Base-by-base conservation (phyloP, 2,888 invertebrate genomes). In the Opisthograptis luteolata region DNA sequence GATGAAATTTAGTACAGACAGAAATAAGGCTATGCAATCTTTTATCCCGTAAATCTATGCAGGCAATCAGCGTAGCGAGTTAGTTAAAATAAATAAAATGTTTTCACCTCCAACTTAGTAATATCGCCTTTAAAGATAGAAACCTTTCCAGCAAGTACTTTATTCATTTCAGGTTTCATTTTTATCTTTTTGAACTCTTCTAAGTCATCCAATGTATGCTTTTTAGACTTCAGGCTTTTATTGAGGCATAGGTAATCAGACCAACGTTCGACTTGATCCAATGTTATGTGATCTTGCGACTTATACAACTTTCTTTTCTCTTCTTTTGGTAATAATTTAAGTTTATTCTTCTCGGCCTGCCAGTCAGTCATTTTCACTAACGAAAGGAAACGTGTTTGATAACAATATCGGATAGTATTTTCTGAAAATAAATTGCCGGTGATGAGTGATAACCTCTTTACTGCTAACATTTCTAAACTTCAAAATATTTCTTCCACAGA, bases 61-160 rank as follows among this genome's bases (percentile, higher is more conserved):
- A n/a, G n/a, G n/a, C n/a, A n/a, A n/a, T n/a, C n/a, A n/a, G n/a
- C n/a, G 24, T 17, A 17, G 24, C 10, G 0, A 4, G 10, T 10
- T 3, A 1, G 7, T 1, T 3, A 3, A 6, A 3, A n/a, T n/a
- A 14, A 73, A 36, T 25, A 39, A 41, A 39, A 28, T 34, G 12
- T 48, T 56, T 60, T 58, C 71, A 92, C 93, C 91, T 96, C 95
- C 32, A 98, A 84, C 39, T 92, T 91, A 0, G 97, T 97, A 14
- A 98, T 97, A 74, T 97, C 97, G 1, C 97, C 97, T 72, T 85
- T 87, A 87, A 93, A 96, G 50, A 95, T 80, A 4, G 94, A 93
- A 31, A 95, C 88, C 75, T 93, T 94, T n/a, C 92, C 81, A 3
- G 89, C 81, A n/a, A 95, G 65, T 0, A 64, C 59, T 20, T 73